Evolutionary conservation across 2,797 vertebrate genomes (phyloP), one percentile per base, ranked within the genome.

Genomic region (Coregonus ussuriensis): DNA sequence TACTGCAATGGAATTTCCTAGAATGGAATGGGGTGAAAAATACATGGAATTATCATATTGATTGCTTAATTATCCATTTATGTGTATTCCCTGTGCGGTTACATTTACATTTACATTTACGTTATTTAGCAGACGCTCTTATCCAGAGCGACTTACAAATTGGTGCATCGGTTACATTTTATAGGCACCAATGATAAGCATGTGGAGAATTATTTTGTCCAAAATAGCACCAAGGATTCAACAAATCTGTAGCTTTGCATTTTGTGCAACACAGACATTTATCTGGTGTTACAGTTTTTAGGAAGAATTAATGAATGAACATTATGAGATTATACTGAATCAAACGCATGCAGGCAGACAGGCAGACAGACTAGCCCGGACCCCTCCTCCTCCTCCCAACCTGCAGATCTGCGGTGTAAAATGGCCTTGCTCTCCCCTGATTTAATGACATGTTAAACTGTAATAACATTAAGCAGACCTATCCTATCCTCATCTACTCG

Each of bases 281-380:
- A 87, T 85, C 82, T 78, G 69, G 74, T 25, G 18, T 87, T 82
- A 85, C 89, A 84, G 82, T 63, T 90, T 85, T 79, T 70, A 91
- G 85, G 88, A 25, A 25, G 25, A 25, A 88, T 85, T 85, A 90
- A 87, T 91, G 87, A 90, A 86, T 89, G 84, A 75, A 89, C 83
- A 89, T 91, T 88, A 90, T 82, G 79, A 86, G 89, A 91, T 92
- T 86, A 81, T 79, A 63, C 21, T 78, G 82, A 82, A 89, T 86
- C 14, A 15, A 68, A 68, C 66, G 16, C 29, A 71, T 18, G 13
- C 16, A 21, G 37, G 0, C 18, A 71, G 18, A 0, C 37, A 71
- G 33, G 0, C 65, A 71, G 16, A 1, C 16, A 51, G 37, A 52
- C 41, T 51, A 18, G 47, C 53, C 56, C 54, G 11, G 31, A 35